These are phyloP conservation scores for Lottia scabra DNA, from an alignment of 2,888 invertebrate species.

Conservation along the genomic window DNA sequence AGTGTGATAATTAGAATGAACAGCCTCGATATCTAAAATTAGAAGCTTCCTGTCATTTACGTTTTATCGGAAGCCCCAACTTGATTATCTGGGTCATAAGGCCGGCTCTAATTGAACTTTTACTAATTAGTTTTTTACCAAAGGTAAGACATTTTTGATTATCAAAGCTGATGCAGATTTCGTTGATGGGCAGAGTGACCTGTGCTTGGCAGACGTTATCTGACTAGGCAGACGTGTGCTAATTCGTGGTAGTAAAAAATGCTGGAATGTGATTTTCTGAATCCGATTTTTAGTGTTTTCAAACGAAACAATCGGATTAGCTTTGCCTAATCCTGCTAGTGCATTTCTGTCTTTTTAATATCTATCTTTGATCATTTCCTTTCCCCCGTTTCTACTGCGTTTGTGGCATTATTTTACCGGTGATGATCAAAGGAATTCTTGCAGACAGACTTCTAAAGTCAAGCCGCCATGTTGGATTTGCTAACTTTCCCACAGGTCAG, in stretches of 20 bases:
- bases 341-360: neutral
- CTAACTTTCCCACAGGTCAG: neutral
- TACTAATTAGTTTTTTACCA: neutral
- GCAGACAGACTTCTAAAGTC: neutral
- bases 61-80: neutral
- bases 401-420: too few relatives aligned
- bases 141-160: neutral
- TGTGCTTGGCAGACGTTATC: too few relatives aligned
- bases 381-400: too few relatives aligned
- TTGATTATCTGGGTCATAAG: constrained; percentile 4
- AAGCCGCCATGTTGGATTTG: constrained; percentile 1
- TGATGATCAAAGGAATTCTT: neutral
- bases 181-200: too few relatives aligned
- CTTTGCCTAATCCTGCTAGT: neutral
- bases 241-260: too few relatives aligned
- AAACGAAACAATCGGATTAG: too few relatives aligned
- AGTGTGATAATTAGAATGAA: neutral
- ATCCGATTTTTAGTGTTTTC: too few relatives aligned
- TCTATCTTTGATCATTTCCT: neutral
- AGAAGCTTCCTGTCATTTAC: constrained; percentile 4
- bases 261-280: too few relatives aligned
- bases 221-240: too few relatives aligned
- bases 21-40: constrained; percentile 2
- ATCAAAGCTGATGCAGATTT: neutral
- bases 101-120: neutral